phyloP scores from a whole-genome alignment of 92 coral and sea anemone species.

The Palythoa heliodiscus region DNA sequence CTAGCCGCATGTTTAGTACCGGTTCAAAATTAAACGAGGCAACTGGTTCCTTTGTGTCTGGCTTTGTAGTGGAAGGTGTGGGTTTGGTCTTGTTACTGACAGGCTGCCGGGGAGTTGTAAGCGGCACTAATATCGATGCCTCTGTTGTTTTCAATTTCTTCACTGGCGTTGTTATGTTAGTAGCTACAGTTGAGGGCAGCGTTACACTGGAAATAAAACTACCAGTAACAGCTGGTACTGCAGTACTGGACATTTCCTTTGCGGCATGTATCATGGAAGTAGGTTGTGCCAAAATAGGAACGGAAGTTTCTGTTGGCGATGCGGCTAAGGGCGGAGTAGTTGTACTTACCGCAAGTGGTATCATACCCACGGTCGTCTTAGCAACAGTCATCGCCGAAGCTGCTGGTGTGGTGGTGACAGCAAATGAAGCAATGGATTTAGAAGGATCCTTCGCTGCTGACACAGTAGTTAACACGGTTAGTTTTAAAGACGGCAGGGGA shows the following conservation, averaged over 20 bases:
- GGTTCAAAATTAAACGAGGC: slow-evolving; percentile 51
- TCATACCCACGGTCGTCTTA: background rate
- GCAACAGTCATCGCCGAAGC: background rate
- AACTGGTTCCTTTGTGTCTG: slow-evolving; percentile 13
- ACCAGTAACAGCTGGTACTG: background rate
- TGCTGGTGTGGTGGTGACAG: background rate
- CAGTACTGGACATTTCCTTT: background rate
- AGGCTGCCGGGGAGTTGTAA: background rate
- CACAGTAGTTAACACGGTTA: background rate
- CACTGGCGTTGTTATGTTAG: background rate
- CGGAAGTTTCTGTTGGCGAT: background rate
- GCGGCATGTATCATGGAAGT: background rate
- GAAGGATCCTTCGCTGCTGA: background rate
- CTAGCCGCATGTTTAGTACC: slow-evolving; percentile 31
- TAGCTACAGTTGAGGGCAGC: background rate
- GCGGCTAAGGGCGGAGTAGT: background rate
- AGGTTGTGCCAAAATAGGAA: background rate
- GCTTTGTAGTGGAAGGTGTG: background rate
- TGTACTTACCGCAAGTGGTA: background rate
- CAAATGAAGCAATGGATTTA: background rate
- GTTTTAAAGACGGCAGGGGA: background rate
- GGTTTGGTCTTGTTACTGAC: background rate
- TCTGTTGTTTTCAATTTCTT: background rate
- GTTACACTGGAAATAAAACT: background rate
- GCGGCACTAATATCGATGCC: background rate